Evolutionary conservation across 1,140 invertebrate genomes (phyloP).

Genomic region (Drosophila eugracilis): DNA sequence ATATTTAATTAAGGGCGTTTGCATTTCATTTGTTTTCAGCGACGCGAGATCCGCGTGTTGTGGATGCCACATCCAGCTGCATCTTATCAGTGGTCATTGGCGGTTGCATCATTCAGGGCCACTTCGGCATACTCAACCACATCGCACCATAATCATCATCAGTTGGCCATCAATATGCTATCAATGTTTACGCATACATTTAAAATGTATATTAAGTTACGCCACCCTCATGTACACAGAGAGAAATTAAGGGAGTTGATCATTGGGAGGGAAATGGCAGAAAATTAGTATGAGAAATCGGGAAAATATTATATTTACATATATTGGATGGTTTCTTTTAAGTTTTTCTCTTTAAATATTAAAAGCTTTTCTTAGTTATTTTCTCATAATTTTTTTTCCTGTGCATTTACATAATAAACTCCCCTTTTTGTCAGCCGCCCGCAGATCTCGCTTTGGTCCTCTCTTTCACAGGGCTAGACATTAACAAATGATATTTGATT

Average conservation of each 20-base stretch:
- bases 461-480: slow-evolving; percentile 51
- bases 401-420: slow-evolving; percentile 8
- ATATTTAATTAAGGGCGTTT: slow-evolving; percentile 80
- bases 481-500: slow-evolving; percentile 83
- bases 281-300: background rate
- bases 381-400: background rate
- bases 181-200: slow-evolving; percentile 80
- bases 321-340: too few species aligned
- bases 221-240: slow-evolving; percentile 10
- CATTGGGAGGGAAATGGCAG: background rate
- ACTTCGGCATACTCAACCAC: slow-evolving; percentile 6
- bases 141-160: slow-evolving; percentile 21
- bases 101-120: slow-evolving; percentile 62
- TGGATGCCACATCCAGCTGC: slow-evolving; percentile 37
- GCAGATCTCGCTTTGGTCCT: slow-evolving; percentile 48
- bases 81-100: slow-evolving; percentile 71
- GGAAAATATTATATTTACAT: background rate
- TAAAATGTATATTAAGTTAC: slow-evolving; percentile 77
- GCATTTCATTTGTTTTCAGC: slow-evolving; percentile 77
- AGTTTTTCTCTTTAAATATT: too few species aligned
- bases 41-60: slow-evolving; percentile 22
- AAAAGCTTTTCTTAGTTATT: background rate
- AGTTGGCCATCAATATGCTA: slow-evolving; percentile 72
- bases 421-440: slow-evolving; percentile 28
- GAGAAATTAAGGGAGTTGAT: background rate